A percentile compares a stretch with the other conserved stretches of the same genome.
Conservation (phyloP, 2,797 vertebrate species). For the Peromyscus nudipes region DNA sequence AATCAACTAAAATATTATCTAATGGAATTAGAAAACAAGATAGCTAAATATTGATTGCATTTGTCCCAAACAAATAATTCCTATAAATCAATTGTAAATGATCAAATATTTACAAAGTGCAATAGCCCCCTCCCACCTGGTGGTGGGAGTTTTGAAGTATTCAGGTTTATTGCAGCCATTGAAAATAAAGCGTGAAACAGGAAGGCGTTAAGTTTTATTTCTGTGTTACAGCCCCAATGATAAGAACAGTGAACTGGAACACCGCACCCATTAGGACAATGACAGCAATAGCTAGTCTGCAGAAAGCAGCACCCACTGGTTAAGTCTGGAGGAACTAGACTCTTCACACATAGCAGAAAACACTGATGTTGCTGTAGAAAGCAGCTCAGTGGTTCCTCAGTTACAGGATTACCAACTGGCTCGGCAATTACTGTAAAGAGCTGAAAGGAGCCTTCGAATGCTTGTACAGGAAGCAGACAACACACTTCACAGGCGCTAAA, state of each 20-base stretch:
- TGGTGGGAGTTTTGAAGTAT: constrained; percentile 30
- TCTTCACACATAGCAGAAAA: background rate
- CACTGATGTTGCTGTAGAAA: background rate
- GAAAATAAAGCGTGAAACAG: constrained; percentile 17
- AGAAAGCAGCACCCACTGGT: background rate
- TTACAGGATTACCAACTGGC: background rate
- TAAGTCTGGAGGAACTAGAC: background rate
- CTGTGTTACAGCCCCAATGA: background rate
- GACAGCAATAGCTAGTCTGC: background rate
- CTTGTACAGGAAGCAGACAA: background rate
- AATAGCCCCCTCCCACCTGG: background rate
- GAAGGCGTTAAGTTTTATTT: background rate
- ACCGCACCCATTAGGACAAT: background rate
- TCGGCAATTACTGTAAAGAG: background rate
- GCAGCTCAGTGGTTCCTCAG: background rate
- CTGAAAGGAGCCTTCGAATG: background rate
- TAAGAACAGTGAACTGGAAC: background rate
- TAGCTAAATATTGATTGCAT: constrained; percentile 49
- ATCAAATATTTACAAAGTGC: constrained; percentile 33
- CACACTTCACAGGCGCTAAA: background rate
- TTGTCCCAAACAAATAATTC: constrained; percentile 51
- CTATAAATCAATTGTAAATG: constrained; percentile 48
- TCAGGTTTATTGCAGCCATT: background rate
- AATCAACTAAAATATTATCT: constrained; percentile 50
- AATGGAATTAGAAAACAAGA: constrained; percentile 49